Percentiles rank a stretch among this genome's conserved stretches.
Evolutionary conservation across 37 sponge, comb jelly and placozoan species (phyloP).

Genomic region (Agelas oroides): DNA sequence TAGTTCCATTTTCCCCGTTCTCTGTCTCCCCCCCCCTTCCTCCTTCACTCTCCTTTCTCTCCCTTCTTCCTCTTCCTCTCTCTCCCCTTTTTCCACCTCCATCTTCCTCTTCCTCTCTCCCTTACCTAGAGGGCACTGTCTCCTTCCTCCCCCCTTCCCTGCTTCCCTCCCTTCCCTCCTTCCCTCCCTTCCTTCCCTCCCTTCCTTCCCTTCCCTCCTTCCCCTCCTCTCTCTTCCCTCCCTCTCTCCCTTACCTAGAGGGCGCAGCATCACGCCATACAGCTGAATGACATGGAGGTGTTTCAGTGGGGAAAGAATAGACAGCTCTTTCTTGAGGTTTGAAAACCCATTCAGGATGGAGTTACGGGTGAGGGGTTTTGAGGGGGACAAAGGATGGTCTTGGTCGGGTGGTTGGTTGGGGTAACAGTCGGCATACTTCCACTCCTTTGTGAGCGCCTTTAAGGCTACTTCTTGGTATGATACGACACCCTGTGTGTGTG

Average conservation of each 20-base stretch:
- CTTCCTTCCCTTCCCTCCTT: too few relatives aligned
- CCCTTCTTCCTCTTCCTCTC: too few relatives aligned
- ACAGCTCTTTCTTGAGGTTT: slow-evolving; percentile 74
- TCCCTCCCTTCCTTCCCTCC: too few relatives aligned
- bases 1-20: too few relatives aligned
- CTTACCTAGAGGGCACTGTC: slow-evolving; percentile 45
- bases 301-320: slow-evolving; percentile 57
- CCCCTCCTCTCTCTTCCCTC: too few relatives aligned
- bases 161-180: too few relatives aligned
- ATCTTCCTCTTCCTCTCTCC: too few relatives aligned
- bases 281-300: slow-evolving; percentile 64
- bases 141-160: too few relatives aligned
- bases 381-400: background rate
- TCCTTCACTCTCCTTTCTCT: too few relatives aligned
- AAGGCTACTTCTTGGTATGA: slow-evolving; percentile 21
- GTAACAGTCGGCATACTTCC: slow-evolving; percentile 2
- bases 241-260: slow-evolving; percentile 24
- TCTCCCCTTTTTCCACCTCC: too few relatives aligned
- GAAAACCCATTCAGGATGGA: slow-evolving; percentile 62
- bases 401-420: background rate
- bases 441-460: slow-evolving; percentile 61
- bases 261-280: slow-evolving; percentile 59
- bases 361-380: slow-evolving; percentile 11
- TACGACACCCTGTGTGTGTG: background rate
- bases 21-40: too few relatives aligned